Evolutionary conservation across 2,888 invertebrate genomes (phyloP), one percentile per base, ranked within the genome.

Genomic region (Melanostoma mellinum): DNA sequence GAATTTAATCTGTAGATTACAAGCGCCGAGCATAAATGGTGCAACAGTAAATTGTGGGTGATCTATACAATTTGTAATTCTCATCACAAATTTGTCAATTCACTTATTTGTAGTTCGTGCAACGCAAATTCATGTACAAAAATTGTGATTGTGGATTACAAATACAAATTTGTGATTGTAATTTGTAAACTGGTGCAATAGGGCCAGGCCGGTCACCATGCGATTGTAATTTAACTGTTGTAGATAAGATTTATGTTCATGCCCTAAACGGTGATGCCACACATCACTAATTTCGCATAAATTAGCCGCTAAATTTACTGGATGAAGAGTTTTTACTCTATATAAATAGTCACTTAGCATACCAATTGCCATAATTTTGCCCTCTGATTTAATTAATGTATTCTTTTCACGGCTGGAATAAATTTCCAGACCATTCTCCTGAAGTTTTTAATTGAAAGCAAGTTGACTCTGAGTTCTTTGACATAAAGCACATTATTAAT

Each of bases 261-360:
- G 68, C 0, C 68, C 68, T 4, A 52, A 44, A 2, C 68, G 55
- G n/a, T 68, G 58, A 46, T 69, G 68, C 60, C 61, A 76, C 20
- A 76, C 33, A 32, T 69, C 55, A 52, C 55, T 61, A 4, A 69
- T 32, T 44, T 67, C n/a, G 30, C 68, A 67, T 3, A 60, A n/a
- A 58, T 75, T 46, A 20, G 56, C 38, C 6, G 3, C 38, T 6
- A 38, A 38, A 38, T 38, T 38, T 38, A 6, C 38, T 38, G 3
- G 38, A 38, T 60, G n/a, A 4, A 61, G 4, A n/a, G n/a, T n/a
- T 9, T 48, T 20, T 1, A 46, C 36, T 30, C 48, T 36, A 48
- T 61, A 61, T 8, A 48, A 35, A 5, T 4, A 9, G 30, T 63
- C 30, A 3, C 8, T 40, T 9, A 63, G 9, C 50, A 5, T 3